phyloP scores from a whole-genome alignment of 2,113 vertebrate species.

The Apaloderma vittatum region DNA sequence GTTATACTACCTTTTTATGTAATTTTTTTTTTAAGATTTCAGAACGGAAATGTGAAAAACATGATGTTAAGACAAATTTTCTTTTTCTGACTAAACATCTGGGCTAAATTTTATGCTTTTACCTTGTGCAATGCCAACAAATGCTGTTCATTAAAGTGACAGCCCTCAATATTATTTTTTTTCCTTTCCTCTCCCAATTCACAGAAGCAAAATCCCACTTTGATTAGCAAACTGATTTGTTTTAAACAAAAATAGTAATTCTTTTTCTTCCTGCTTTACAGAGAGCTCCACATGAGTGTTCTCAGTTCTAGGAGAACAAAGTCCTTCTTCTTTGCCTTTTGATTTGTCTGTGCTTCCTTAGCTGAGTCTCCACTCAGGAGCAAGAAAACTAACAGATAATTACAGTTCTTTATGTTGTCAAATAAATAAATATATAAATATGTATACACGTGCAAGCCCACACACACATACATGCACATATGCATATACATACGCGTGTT shows the following conservation, averaged over 20 bases:
- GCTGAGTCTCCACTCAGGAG: background rate
- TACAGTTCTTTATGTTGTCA: background rate
- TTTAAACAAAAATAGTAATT: background rate
- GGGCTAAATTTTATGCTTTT: constrained; percentile 28
- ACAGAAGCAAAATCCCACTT: background rate
- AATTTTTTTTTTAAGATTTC: background rate
- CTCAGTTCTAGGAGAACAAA: background rate
- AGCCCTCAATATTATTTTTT: constrained; percentile 5
- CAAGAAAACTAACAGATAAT: background rate
- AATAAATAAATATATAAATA: background rate
- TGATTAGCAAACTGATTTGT: background rate
- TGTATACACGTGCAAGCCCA: too few species aligned
- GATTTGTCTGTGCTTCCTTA: background rate
- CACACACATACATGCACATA: too few species aligned
- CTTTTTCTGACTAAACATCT: background rate
- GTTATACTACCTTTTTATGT: background rate
- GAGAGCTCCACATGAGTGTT: background rate
- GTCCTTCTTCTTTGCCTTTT: background rate
- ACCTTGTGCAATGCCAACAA: constrained; percentile 1
- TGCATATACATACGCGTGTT: background rate
- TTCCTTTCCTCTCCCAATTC: background rate
- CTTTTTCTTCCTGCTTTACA: background rate
- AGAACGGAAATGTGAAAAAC: constrained; percentile 11
- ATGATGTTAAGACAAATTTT: background rate
- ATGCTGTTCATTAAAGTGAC: constrained; percentile 21